Evolutionary conservation across 2,888 invertebrate genomes (phyloP).

Genomic region (Drosophila villosipedis): DNA sequence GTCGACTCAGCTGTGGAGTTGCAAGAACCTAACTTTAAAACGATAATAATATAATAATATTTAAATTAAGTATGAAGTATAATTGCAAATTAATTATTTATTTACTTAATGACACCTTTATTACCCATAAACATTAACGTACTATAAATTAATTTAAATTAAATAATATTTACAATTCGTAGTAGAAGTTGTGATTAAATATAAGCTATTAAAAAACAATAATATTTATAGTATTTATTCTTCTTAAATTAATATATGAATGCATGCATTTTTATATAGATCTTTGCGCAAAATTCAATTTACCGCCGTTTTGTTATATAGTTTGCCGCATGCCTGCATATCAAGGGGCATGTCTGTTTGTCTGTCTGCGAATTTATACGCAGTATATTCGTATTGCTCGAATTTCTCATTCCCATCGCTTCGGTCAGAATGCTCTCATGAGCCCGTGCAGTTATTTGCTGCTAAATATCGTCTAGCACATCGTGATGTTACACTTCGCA

Average conservation of each 20-base stretch:
- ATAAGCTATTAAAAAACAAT: neutral
- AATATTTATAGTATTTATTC: neutral
- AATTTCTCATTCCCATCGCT: constrained; percentile 18
- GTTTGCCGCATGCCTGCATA: constrained; percentile 67
- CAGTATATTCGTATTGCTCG: constrained; percentile 2
- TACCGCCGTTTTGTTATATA: constrained; percentile 28
- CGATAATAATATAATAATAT: neutral
- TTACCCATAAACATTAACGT: neutral
- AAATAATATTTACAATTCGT: neutral
- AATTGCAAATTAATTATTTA: neutral
- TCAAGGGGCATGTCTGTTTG: constrained; percentile 45
- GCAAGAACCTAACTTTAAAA: neutral
- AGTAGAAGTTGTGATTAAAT: neutral
- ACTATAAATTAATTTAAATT: neutral
- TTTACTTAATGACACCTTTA: neutral
- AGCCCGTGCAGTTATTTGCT: constrained; percentile 65
- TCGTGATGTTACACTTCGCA: constrained; percentile 57
- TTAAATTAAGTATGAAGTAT: neutral
- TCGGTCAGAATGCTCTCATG: constrained; percentile 48
- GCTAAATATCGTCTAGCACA: constrained; percentile 54
- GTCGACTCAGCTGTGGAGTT: neutral
- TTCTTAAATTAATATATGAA: neutral
- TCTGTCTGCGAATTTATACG: constrained; percentile 28
- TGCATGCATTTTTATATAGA: constrained; percentile 11
- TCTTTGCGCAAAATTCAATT: constrained; percentile 48